These are phyloP conservation scores for Noctua comes DNA, from an alignment of 2,888 invertebrate species.

Conservation along the genomic window DNA sequence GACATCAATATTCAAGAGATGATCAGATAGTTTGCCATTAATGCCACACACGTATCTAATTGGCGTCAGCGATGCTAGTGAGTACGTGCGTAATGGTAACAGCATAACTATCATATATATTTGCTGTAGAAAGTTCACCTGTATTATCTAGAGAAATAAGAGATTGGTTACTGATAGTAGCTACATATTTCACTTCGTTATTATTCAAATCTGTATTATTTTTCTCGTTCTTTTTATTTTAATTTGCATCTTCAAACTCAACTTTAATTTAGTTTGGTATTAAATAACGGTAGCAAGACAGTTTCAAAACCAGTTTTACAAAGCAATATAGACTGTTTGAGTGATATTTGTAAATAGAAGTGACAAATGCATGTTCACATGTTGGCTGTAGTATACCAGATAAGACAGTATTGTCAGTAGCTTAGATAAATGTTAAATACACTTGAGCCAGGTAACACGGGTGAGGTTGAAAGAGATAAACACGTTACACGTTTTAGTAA, in stretches of 20 bases:
- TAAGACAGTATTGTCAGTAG: constrained; percentile 47
- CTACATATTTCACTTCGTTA: not conserved
- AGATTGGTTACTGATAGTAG: not conserved
- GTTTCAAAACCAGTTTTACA: not conserved
- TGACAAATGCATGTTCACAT: constrained; percentile 1
- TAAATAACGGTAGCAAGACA: not conserved
- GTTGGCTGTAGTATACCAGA: constrained; percentile 22
- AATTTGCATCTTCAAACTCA: not conserved
- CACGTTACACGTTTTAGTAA: constrained; percentile 1
- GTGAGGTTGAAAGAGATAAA: constrained; percentile 18
- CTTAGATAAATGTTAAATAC: constrained; percentile 45
- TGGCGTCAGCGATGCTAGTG: constrained; percentile 65
- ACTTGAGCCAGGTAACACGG: constrained; percentile 24
- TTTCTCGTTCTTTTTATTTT: not conserved
- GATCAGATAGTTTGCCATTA: constrained; percentile 65
- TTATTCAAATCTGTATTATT: not conserved
- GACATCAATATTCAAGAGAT: constrained; percentile 73
- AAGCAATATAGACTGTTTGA: not conserved
- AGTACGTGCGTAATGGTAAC: constrained; percentile 54
- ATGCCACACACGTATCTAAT: constrained; percentile 77
- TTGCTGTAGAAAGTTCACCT: constrained; percentile 44
- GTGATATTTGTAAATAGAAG: constrained; percentile 21
- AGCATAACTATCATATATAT: constrained; percentile 31
- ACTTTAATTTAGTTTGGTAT: not conserved
- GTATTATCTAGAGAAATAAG: constrained; percentile 3